A percentile compares a stretch with the other conserved stretches of the same genome.
Evolutionary conservation across 1,140 invertebrate species (phyloP).

Genomic region (Carposina sasakii): DNA sequence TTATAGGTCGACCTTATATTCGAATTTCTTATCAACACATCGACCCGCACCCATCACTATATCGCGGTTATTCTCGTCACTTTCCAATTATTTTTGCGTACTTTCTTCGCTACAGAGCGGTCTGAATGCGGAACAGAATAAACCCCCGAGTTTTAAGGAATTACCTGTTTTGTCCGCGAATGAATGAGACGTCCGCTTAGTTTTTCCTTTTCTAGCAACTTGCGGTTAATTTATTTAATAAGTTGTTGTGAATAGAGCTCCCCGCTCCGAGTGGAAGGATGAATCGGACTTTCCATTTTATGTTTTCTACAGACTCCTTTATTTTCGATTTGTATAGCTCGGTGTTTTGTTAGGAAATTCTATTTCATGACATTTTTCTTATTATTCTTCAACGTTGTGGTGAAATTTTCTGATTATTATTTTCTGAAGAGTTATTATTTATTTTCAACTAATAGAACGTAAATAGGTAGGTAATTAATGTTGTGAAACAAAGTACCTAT

Average conservation of each 20-base stretch:
- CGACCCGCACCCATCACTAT: conserved; percentile 30
- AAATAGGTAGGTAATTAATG: no score
- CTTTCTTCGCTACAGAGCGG: conserved; percentile 57
- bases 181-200: conserved; percentile 47
- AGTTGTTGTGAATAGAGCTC: conserved; percentile 62
- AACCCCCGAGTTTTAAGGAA: conserved; percentile 61
- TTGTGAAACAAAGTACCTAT: no score
- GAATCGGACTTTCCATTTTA: conserved; percentile 55
- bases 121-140: conserved; percentile 53
- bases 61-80: conserved; percentile 45
- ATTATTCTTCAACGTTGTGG: no score
- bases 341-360: no score
- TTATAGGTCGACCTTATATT: no score
- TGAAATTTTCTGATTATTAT: no score
- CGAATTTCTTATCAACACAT: neutral
- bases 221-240: conserved; percentile 69
- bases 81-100: conserved; percentile 68
- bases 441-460: no score
- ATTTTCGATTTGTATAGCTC: conserved; percentile 33
- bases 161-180: conserved; percentile 59
- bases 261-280: conserved; percentile 40
- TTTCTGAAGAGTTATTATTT: no score
- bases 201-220: conserved; percentile 60
- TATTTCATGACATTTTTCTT: no score
- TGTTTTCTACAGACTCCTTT: conserved; percentile 51